phyloP scores from a whole-genome alignment of 2,797 vertebrate species.

The Trachops cirrhosus region DNA sequence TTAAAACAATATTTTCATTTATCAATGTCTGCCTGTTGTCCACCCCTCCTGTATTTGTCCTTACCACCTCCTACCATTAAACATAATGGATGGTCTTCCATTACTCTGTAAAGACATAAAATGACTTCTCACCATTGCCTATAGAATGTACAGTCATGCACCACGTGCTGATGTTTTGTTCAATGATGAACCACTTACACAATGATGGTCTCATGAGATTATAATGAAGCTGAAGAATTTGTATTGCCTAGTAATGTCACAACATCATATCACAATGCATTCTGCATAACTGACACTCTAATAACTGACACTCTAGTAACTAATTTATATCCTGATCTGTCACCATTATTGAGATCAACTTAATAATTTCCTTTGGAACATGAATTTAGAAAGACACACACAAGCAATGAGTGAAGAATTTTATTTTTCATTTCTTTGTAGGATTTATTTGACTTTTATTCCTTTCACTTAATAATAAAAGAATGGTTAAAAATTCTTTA shows the following conservation, averaged over 20 bases:
- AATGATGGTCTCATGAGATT: background rate
- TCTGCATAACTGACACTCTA: background rate
- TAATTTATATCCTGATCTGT: background rate
- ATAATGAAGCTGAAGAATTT: background rate
- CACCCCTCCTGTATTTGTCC: background rate
- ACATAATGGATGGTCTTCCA: background rate
- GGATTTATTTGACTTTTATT: background rate
- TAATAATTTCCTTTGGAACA: conserved; percentile 32
- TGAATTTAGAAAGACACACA: background rate
- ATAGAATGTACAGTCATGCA: background rate
- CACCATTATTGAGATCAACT: background rate
- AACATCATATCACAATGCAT: background rate
- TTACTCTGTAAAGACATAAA: background rate
- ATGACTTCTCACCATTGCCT: background rate
- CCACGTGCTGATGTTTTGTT: background rate
- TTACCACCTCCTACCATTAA: background rate
- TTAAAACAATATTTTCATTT: background rate
- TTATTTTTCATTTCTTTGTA: background rate
- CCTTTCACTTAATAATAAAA: background rate
- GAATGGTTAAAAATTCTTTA: background rate
- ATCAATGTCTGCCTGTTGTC: background rate
- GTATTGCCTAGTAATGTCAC: background rate
- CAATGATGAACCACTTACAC: background rate
- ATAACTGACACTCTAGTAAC: background rate
- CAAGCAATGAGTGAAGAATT: background rate